phyloP scores from a whole-genome alignment of 2,113 vertebrate genomes.

The Calidris pugnax region DNA sequence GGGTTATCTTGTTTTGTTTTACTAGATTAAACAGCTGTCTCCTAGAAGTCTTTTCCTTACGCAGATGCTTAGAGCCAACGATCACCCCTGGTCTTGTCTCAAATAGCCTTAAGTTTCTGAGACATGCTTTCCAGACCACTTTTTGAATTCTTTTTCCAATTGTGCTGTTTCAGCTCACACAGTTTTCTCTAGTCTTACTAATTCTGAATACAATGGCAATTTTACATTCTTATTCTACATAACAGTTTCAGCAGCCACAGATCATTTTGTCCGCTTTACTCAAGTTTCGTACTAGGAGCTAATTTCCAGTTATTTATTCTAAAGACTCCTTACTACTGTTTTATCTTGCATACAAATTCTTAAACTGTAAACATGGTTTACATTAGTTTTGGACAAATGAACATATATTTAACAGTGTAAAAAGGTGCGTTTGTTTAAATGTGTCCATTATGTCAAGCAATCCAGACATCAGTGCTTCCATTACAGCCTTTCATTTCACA shows the following conservation, averaged over 20 bases:
- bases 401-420: not conserved
- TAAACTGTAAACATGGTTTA: not conserved
- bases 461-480: not conserved
- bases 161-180: not conserved
- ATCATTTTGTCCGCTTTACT: not conserved
- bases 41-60: not conserved
- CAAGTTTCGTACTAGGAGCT: not conserved
- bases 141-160: not conserved
- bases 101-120: not conserved
- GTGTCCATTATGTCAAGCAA: not conserved
- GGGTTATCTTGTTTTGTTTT: not conserved
- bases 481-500: not conserved
- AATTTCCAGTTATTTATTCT: not conserved
- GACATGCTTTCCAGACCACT: not conserved
- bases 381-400: not conserved
- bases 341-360: not conserved
- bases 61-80: not conserved
- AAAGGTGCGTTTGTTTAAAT: not conserved
- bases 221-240: not conserved
- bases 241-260: not conserved
- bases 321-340: not conserved
- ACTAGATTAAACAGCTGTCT: not conserved
- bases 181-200: not conserved
- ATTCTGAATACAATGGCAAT: not conserved
- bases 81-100: not conserved